Evolutionary conservation across 2,888 invertebrate species (phyloP), one percentile per base, ranked within the genome.

Genomic region (Campoplex nolae): DNA sequence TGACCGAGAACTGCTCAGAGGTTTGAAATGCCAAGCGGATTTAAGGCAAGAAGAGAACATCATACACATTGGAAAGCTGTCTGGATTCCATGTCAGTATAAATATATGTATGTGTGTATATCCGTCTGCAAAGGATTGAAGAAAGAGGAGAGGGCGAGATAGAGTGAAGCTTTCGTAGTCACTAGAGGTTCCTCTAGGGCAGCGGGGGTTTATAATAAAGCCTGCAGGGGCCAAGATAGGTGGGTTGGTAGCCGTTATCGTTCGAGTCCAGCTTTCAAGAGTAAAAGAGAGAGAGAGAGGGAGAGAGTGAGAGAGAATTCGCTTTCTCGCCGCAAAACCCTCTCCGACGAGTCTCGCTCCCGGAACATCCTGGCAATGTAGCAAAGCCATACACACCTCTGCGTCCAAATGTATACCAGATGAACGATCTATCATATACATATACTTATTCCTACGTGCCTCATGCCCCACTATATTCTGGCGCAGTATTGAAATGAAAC

Each of bases 181-280:
- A 87, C 86, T 87, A 88, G 89, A 89, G 90, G 58, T 82, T 82
- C 78, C 76, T 86, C 82, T 67, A 65, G 81, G 70, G 54, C 67
- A 75, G 73, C 82, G 83, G 77, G 82, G 93, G 93, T 94, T 94
- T 94, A 94, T 94, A 94, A 94, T 94, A 94, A 94, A 94, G 94
- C 94, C 94, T 93, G 94, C 92, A 91, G 92, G 92, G 92, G 91
- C 91, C 92, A 93, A 93, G 94, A 94, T 94, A 94, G 91, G 92
- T 92, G 90, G 92, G 84, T 90, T 91, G 91, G 91, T 91, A 92
- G 91, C 90, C 93, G 93, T 94, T 94, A 94, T 94, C 94, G 90
- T 92, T 89, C 92, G 90, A 91, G 94, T 94, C 94, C 93, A 93
- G 93, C 93, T 90, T 92, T 92, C 90, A 90, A 90, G 92, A 82